phyloP scores from a whole-genome alignment of 2,888 invertebrate species.

The Panopea generosa region DNA sequence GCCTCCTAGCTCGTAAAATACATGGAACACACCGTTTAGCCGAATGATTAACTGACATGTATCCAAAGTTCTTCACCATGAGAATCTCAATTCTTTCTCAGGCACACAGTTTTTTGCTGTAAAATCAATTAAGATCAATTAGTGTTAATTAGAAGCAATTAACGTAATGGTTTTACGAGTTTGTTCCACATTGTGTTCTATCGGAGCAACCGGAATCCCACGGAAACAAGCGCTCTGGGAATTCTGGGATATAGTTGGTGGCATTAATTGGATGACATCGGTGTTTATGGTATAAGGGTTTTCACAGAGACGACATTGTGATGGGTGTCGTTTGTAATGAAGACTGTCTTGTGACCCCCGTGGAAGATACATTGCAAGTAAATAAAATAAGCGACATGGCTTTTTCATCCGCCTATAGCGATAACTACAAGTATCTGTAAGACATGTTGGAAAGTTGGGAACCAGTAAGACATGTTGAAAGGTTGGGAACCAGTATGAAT shows the following conservation, averaged over 20 bases:
- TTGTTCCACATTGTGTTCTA: conserved; percentile 54
- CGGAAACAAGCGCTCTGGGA: conserved; percentile 52
- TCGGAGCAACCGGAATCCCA: conserved; percentile 42
- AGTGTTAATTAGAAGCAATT: conserved; percentile 50
- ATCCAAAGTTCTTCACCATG: conserved; percentile 8
- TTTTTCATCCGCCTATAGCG: too few species aligned
- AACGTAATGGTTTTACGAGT: conserved; percentile 56
- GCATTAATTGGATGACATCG: conserved; percentile 50
- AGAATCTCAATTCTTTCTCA: conserved; percentile 45
- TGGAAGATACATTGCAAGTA: too few species aligned
- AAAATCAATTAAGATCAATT: conserved; percentile 53
- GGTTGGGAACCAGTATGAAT: too few species aligned
- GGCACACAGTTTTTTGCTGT: conserved; percentile 23
- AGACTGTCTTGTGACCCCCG: conserved; percentile 18
- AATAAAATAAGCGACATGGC: too few species aligned
- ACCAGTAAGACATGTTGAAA: too few species aligned
- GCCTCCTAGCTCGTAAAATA: conserved; percentile 17
- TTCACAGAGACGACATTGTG: conserved; percentile 18
- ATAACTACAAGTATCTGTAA: too few species aligned
- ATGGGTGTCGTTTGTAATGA: conserved; percentile 45
- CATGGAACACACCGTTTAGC: conserved; percentile 21
- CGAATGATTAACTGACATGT: conserved; percentile 10
- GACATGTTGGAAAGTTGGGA: too few species aligned
- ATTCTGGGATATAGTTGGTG: conserved; percentile 45
- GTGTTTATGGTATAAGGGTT: conserved; percentile 52